phyloP scores from a whole-genome alignment of 2,113 vertebrate species.

The Erpornis zantholeuca region DNA sequence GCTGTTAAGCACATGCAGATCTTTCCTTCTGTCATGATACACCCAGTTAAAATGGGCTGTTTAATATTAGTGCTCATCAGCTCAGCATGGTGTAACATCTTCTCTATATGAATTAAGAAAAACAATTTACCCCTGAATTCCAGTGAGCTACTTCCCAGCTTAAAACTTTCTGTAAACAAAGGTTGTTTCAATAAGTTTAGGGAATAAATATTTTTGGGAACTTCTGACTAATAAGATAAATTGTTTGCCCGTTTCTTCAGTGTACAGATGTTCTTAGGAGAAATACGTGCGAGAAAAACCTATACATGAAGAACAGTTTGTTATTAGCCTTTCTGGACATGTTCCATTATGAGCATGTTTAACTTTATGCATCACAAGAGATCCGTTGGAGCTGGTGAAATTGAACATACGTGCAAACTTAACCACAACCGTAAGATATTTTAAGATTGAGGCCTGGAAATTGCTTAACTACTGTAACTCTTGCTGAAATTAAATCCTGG shows the following conservation, averaged over 20 bases:
- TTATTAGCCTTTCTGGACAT: not conserved
- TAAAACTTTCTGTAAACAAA: conserved; percentile 4
- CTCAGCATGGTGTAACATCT: not conserved
- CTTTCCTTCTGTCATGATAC: not conserved
- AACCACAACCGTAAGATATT: not conserved
- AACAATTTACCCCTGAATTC: not conserved
- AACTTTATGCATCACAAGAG: not conserved
- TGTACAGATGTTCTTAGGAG: not conserved
- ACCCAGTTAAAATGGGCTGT: not conserved
- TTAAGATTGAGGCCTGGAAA: conserved; percentile 28
- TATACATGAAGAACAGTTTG: not conserved
- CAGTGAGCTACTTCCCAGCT: not conserved
- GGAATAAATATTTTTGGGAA: conserved; percentile 51
- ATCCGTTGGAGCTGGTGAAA: not conserved
- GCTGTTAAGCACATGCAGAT: not conserved
- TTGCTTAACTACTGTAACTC: conserved; percentile 35
- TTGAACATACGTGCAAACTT: conserved; percentile 1
- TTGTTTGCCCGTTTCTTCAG: conserved; percentile 35
- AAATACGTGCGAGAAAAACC: not conserved
- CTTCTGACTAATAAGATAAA: conserved; percentile 22
- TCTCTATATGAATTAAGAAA: not conserved
- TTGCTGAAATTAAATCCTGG: not conserved
- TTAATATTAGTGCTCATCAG: not conserved
- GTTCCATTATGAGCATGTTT: not conserved
- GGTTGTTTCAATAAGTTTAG: not conserved